Evolutionary conservation across 37 sponge, comb jelly and placozoan species (phyloP).

Genomic region (Spongilla lacustris): DNA sequence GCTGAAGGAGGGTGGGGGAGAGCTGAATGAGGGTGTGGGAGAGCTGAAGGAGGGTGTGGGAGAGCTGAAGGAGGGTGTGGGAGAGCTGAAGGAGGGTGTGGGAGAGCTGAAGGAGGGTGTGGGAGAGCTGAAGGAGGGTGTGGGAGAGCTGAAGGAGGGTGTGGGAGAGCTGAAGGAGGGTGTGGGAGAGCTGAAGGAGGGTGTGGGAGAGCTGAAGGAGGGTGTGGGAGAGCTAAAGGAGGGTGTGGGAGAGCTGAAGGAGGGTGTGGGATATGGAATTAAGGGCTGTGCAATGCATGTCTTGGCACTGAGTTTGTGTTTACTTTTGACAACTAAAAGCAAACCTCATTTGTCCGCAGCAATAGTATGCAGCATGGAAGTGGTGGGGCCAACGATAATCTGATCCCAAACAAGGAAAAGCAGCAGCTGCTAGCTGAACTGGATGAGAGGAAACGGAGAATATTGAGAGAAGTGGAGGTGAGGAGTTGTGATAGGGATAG

Average conservation of each 20-base stretch:
- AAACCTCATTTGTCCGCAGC: background rate
- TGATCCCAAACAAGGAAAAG: conserved; percentile 12
- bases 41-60: too few species aligned
- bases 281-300: background rate
- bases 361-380: conserved; percentile 4
- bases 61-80: too few species aligned
- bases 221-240: background rate
- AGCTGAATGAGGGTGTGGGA: too few species aligned
- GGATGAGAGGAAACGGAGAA: conserved; percentile 70
- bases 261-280: too few species aligned
- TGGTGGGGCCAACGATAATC: background rate
- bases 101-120: too few species aligned
- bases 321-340: background rate
- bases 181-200: too few species aligned
- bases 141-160: background rate
- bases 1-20: too few species aligned
- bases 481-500: background rate
- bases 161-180: conserved; percentile 3
- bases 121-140: too few species aligned
- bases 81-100: too few species aligned
- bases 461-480: conserved; percentile 79
- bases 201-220: too few species aligned
- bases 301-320: background rate
- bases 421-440: conserved; percentile 55
- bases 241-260: conserved; percentile 14